Percentiles rank a stretch among this genome's conserved stretches.
phyloP scores from a whole-genome alignment of 2,113 vertebrate species.

The Lepus europaeus region DNA sequence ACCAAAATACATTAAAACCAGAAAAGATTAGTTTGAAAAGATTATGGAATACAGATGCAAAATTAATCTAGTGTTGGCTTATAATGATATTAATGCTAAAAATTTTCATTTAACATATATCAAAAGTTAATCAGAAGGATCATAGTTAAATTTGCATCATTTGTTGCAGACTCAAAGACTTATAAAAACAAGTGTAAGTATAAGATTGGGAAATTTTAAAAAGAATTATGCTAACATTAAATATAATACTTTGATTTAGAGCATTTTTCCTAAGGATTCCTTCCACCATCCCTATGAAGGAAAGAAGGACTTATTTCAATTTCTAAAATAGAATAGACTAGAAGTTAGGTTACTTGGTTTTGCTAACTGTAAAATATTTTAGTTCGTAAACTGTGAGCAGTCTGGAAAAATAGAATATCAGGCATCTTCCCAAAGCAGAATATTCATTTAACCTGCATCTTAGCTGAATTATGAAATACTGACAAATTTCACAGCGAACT shows the following conservation, averaged over 20 bases:
- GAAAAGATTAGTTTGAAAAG: background rate
- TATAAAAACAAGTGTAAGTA: background rate
- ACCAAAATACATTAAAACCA: background rate
- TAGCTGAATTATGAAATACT: background rate
- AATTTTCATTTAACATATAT: slow-evolving; percentile 10
- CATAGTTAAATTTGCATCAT: background rate
- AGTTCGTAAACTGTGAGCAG: background rate
- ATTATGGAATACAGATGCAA: background rate
- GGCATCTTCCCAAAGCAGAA: background rate
- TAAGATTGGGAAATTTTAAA: background rate
- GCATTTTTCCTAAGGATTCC: background rate
- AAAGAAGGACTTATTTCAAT: slow-evolving; percentile 2
- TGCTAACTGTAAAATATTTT: background rate
- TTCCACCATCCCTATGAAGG: background rate
- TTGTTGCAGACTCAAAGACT: background rate
- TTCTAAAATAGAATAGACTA: slow-evolving; percentile 2
- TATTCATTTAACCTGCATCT: background rate
- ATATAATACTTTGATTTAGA: background rate
- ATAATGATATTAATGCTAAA: slow-evolving; percentile 1
- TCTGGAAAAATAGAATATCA: background rate
- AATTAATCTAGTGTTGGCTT: background rate
- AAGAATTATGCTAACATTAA: background rate
- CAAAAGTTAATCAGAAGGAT: background rate
- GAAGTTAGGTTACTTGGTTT: slow-evolving; percentile 14
- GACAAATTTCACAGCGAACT: background rate